Evolutionary conservation across 2,113 vertebrate species (phyloP).

Genomic region (Apteryx mantelli): DNA sequence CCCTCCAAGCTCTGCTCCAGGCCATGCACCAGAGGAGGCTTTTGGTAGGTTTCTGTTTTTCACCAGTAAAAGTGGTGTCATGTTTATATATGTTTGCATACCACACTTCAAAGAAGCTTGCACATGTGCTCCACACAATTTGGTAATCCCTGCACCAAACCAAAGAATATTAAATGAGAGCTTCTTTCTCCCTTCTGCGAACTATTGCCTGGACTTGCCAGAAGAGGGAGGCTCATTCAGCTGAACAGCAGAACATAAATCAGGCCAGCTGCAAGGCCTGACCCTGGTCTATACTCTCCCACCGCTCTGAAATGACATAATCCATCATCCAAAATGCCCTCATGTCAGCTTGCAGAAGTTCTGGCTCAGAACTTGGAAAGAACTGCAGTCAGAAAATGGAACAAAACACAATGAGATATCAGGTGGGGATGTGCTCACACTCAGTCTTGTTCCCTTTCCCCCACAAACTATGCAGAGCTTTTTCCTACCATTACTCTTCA

Average conservation of each 20-base stretch:
- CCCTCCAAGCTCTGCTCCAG: not conserved
- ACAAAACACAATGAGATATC: not conserved
- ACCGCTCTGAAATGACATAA: constrained; percentile 30
- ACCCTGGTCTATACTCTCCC: constrained; percentile 22
- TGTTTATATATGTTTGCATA: rapidly evolving
- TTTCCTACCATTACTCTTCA: not conserved
- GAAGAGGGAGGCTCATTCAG: constrained; percentile 24
- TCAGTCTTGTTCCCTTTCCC: not conserved
- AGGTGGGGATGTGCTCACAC: not conserved
- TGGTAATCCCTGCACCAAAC: not conserved
- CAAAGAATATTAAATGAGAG: not conserved
- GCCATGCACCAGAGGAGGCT: rapidly evolving
- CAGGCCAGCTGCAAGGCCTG: constrained; percentile 28
- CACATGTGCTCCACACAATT: not conserved
- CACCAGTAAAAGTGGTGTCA: not conserved
- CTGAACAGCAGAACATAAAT: constrained; percentile 33
- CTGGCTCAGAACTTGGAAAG: not conserved
- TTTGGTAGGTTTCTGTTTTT: not conserved
- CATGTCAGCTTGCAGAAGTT: constrained; percentile 16
- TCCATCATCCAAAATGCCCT: constrained; percentile 51
- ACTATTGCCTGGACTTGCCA: not conserved
- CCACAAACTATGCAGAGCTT: not conserved
- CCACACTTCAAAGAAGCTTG: not conserved
- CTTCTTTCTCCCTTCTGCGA: not conserved
- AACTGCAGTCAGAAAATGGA: not conserved